phyloP scores from a whole-genome alignment of 2,113 vertebrate species.

The Hemiprocne comata region DNA sequence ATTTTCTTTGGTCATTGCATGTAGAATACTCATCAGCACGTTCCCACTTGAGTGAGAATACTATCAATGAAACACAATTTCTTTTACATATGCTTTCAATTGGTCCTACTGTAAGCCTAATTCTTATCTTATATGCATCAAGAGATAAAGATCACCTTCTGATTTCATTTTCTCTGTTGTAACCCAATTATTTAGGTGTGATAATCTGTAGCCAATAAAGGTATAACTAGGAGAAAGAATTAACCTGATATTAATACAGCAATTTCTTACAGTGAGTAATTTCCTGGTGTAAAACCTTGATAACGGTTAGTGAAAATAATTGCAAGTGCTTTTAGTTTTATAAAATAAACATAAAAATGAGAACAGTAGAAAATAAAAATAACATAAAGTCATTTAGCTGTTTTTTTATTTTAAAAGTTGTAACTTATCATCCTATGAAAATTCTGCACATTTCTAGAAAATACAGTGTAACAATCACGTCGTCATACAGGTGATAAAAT shows the following conservation, averaged over 20 bases:
- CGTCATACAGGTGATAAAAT: neutral
- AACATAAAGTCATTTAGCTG: slow-evolving; percentile 25
- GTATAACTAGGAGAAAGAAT: neutral
- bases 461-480: neutral
- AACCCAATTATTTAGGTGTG: neutral
- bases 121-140: neutral
- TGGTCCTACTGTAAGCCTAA: neutral
- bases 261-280: neutral
- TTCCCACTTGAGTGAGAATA: neutral
- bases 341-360: neutral
- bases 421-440: slow-evolving; percentile 48
- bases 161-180: neutral
- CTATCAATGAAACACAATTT: neutral
- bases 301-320: slow-evolving; percentile 53
- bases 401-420: slow-evolving; percentile 36
- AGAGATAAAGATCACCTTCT: neutral
- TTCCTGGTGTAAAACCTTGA: slow-evolving; percentile 34
- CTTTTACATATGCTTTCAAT: slow-evolving; percentile 32
- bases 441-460: slow-evolving; percentile 36
- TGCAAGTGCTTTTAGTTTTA: slow-evolving; percentile 7
- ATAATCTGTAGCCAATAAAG: neutral
- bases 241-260: neutral
- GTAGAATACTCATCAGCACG: neutral
- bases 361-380: slow-evolving; percentile 35
- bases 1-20: neutral